Conservation (phyloP, 92 coral and sea anemone genomes). For the Nematostella vectensis region DNA sequence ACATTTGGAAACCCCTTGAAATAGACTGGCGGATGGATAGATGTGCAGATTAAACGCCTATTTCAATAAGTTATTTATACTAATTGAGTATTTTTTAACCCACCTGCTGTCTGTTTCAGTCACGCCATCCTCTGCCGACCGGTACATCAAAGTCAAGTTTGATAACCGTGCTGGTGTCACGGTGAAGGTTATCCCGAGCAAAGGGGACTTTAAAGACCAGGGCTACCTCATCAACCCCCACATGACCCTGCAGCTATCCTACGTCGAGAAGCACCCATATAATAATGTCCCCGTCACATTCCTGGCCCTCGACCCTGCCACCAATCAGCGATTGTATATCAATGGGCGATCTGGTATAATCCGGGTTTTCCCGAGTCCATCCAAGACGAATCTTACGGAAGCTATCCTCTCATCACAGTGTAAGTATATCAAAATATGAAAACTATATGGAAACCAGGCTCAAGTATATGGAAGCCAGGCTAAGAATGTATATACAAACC, state of each 20-base stretch:
- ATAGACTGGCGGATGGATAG: too few relatives aligned
- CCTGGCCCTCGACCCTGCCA: slow-evolving; percentile 69
- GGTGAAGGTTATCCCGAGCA: slow-evolving; percentile 80
- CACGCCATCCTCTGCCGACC: slow-evolving; percentile 71
- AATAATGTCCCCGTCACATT: slow-evolving; percentile 89
- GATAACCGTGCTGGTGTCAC: slow-evolving; percentile 87
- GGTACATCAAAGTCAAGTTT: slow-evolving; percentile 89
- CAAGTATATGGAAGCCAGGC: too few relatives aligned
- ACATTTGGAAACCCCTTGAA: too few relatives aligned
- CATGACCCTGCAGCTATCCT: slow-evolving; percentile 88
- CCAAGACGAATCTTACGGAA: slow-evolving; percentile 34
- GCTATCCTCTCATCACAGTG: slow-evolving; percentile 70
- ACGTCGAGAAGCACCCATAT: slow-evolving; percentile 82
- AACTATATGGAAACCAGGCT: too few relatives aligned
- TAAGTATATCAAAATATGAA: slow-evolving; percentile 32
- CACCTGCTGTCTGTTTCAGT: too few relatives aligned
- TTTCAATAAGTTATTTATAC: too few relatives aligned
- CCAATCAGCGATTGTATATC: slow-evolving; percentile 50
- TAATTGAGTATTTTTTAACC: too few relatives aligned
- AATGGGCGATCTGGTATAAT: slow-evolving; percentile 74
- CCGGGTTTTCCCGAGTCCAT: slow-evolving; percentile 68
- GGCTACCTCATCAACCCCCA: slow-evolving; percentile 92
- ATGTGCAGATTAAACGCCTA: too few relatives aligned
- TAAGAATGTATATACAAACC: background rate
- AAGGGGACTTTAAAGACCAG: slow-evolving; percentile 78